Base-by-base conservation (phyloP, 1,140 invertebrate genomes). In the Sminthurides bifidus region DNA sequence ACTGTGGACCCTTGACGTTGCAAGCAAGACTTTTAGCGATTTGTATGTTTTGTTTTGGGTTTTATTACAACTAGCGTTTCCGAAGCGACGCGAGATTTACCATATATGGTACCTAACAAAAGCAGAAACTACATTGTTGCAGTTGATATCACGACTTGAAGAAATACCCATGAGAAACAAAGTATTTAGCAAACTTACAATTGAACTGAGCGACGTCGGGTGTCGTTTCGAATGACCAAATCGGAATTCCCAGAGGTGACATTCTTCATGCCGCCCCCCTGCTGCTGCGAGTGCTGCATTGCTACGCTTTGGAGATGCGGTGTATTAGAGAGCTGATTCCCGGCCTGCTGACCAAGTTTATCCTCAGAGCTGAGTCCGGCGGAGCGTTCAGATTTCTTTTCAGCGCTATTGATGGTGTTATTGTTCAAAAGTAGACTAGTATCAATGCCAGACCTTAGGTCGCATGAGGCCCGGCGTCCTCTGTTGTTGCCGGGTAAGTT, bases 201-300 rank as follows among this genome's bases (percentile, higher is more conserved):
- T 64, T 64, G 63, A 54, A 64, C 63, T 64, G 63, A 64, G 56
- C 63, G 45, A 40, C 63, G 56, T 46, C 59, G 26, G 17, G 56
- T 50, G 38, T 64, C 59, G 6, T 37, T 61, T 14, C 59, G 46
- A 59, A 64, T 61, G 40, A 49, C 50, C 30, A 64, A 45, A 43
- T 60, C 56, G 15, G 55, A 29, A 15, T 45, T 58, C 26, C 58
- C 54, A 37, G 29, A 33, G 5, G 54, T 15, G 15, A 33, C 38
- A 51, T 55, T 58, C 40, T 59, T 58, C 35, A 29, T 38, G 40
- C 17, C 31, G 44, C 46, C 37, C 37, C 54, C 52, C 35, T 54
- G 46, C 24, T 50, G 52, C 4, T 37, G 31, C 17, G 29, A 29
- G 5, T 54, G 45, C 35, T 50, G 37, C n/a, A n/a, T 40, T 49